These are phyloP conservation scores for Enteromius viviparus DNA, from an alignment of 2,797 vertebrate genomes.

Conservation along the genomic window DNA sequence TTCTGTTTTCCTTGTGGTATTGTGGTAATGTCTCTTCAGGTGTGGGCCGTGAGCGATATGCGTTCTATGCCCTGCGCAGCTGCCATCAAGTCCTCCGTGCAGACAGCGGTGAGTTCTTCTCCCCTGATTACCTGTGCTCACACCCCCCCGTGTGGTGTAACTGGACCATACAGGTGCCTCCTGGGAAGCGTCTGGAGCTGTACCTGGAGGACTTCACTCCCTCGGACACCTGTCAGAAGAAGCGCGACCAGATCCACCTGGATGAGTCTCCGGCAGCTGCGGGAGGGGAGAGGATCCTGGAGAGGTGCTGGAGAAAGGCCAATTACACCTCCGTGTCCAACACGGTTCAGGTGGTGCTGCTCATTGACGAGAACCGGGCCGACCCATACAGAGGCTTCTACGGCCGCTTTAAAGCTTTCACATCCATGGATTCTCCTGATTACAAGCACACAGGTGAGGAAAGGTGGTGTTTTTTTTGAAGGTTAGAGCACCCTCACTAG, in stretches of 20 bases:
- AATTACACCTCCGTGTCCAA: slow-evolving; percentile 67
- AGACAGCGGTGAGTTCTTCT: slow-evolving; percentile 75
- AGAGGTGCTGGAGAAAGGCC: slow-evolving; percentile 74
- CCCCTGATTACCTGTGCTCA: slow-evolving; percentile 80
- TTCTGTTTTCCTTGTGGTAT: too few relatives aligned
- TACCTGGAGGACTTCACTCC: slow-evolving; percentile 76
- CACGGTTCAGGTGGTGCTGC: slow-evolving; percentile 73
- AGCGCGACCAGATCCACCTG: slow-evolving; percentile 78
- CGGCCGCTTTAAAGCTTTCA: slow-evolving; percentile 70
- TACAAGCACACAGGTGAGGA: neutral
- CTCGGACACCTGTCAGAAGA: slow-evolving; percentile 67
- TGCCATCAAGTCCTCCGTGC: slow-evolving; percentile 73
- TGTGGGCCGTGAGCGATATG: slow-evolving; percentile 29
- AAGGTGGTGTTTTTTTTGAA: neutral
- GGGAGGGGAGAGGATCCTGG: slow-evolving; percentile 66
- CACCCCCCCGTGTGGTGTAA: slow-evolving; percentile 82
- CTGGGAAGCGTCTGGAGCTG: slow-evolving; percentile 72
- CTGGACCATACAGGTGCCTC: slow-evolving; percentile 78
- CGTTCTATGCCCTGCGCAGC: slow-evolving; percentile 77
- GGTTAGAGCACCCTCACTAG: too few relatives aligned
- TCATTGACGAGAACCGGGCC: slow-evolving; percentile 68
- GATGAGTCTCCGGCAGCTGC: slow-evolving; percentile 65
- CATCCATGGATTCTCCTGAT: slow-evolving; percentile 29
- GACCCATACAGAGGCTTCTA: slow-evolving; percentile 74
- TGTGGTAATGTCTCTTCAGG: neutral